phyloP scores from a whole-genome alignment of 2,888 invertebrate species.

The Nebria brevicollis region DNA sequence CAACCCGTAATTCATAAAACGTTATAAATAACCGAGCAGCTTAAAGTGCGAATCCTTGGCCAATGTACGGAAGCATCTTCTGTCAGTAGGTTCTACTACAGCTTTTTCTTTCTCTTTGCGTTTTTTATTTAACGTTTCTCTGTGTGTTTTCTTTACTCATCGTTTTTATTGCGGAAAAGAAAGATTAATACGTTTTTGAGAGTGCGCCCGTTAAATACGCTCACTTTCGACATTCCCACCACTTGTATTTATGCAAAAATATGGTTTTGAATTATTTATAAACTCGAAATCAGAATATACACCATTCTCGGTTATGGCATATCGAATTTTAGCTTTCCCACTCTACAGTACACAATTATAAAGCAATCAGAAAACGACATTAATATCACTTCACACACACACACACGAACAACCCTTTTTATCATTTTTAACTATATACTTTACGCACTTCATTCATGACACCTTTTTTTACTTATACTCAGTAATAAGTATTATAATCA shows the following conservation, averaged over 20 bases:
- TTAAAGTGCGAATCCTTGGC: constrained; percentile 39
- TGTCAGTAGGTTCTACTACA: constrained; percentile 26
- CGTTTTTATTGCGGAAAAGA: not conserved
- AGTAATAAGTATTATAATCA: too few relatives aligned
- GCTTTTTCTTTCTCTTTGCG: constrained; percentile 6
- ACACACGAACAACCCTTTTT: too few relatives aligned
- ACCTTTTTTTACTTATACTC: too few relatives aligned
- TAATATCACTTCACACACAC: too few relatives aligned
- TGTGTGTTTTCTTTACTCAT: not conserved
- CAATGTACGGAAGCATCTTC: constrained; percentile 34
- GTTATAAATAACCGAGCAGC: constrained; percentile 35
- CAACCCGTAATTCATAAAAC: constrained; percentile 37
- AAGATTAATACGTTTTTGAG: not conserved
- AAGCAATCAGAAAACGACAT: too few relatives aligned
- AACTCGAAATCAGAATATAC: not conserved
- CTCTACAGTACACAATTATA: too few relatives aligned
- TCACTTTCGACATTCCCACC: not conserved
- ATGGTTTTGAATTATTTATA: not conserved
- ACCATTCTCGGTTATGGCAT: not conserved
- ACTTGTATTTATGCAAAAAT: not conserved
- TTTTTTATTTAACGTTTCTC: not conserved
- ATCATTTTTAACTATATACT: too few relatives aligned
- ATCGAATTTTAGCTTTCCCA: not conserved
- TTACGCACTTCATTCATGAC: too few relatives aligned
- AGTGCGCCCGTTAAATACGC: not conserved